Evolutionary conservation across 2,113 vertebrate species (phyloP).

Genomic region (Emydura subglobosa): DNA sequence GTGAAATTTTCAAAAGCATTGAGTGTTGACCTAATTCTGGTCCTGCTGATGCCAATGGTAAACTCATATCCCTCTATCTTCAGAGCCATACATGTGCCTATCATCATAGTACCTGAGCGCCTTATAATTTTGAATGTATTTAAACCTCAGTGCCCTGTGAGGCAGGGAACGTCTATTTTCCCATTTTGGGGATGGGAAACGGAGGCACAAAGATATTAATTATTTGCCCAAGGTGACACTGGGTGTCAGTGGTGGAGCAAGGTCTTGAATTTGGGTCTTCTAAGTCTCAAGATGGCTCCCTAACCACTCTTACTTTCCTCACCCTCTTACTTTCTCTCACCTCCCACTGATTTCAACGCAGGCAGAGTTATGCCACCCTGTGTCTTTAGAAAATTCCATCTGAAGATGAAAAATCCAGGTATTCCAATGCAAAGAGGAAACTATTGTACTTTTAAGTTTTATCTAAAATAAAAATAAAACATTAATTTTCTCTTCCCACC

Average conservation of each 20-base stretch:
- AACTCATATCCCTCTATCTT: background rate
- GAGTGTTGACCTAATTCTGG: background rate
- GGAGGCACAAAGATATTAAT: background rate
- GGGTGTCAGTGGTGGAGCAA: background rate
- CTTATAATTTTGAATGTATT: background rate
- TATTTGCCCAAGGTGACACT: background rate
- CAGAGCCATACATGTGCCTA: background rate
- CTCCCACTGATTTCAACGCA: background rate
- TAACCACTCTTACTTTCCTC: no score
- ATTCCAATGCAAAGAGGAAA: background rate
- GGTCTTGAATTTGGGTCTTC: background rate
- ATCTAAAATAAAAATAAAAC: background rate
- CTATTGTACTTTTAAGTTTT: background rate
- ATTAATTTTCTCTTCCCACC: background rate
- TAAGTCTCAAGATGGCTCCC: background rate
- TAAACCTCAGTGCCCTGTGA: background rate
- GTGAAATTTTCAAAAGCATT: background rate
- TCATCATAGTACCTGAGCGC: background rate
- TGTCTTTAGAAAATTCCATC: background rate
- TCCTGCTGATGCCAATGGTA: background rate
- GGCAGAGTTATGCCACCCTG: background rate
- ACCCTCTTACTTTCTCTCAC: background rate
- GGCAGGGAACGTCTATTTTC: background rate
- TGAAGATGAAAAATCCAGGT: rapidly evolving
- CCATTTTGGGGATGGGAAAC: background rate